Base-by-base conservation (phyloP, 1,140 invertebrate genomes). In the Halotydeus destructor region DNA sequence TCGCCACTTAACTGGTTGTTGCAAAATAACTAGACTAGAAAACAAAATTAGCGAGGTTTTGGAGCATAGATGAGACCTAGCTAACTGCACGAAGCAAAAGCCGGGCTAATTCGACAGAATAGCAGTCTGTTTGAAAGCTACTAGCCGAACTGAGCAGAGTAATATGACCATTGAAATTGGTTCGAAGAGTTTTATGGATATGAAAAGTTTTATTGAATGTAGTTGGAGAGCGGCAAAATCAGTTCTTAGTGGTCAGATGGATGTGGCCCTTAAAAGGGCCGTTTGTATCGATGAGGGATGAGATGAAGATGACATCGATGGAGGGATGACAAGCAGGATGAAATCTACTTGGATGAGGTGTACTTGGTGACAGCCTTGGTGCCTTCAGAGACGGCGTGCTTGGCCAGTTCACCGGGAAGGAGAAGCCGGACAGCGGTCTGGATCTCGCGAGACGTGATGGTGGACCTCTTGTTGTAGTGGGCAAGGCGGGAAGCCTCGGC, bases 391-490 rank as follows among this genome's bases (percentile, higher is more conserved):
- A 71, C 64, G 23, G 68, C 69, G 54, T 71, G 69, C 45, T 70
- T 70, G 43, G 68, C 65, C 49, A 73, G 56, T 51, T 73, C 69
- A 43, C 71, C 70, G 12, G 70, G 69, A 23, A 74, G 52, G 16
- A 74, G 51, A 4, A 73, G 58, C 30, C 69, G 56, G 21, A 69
- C 69, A 35, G 70, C 66, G 11, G 70, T 70, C 49, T 74, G 69
- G 37, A 73, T 68, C 54, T 73, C 70, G 45, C 67, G 56, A 45
- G 57, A 63, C n/a, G 64, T 68, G 49, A 70, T 69, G 28, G 60
- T 68, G 2, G 68, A 69, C 1, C 67, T 57, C 55, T 77, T 77
- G 60, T 74, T 77, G 61, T 75, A 75, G 46, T 76, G 71, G 6
- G 71, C 67, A 44, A 78, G 54, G 50, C 71, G 65, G 9, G 70